phyloP scores from a whole-genome alignment of 2,797 vertebrate genomes.

The Monodelphis domestica region DNA sequence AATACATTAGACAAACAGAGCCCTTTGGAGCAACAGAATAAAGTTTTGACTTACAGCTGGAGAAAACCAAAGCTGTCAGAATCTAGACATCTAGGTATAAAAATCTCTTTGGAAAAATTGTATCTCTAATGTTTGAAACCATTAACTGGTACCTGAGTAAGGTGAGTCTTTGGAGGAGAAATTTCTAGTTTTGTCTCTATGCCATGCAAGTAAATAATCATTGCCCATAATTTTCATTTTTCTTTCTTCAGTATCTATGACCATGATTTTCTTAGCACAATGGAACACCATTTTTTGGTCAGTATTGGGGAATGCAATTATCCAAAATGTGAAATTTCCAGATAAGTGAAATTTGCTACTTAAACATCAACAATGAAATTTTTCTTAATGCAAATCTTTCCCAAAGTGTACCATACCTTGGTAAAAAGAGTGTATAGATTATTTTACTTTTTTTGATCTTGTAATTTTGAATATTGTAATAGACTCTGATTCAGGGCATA shows the following conservation, averaged over 20 bases:
- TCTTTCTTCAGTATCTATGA: slow-evolving; percentile 22
- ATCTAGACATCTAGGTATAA: background rate
- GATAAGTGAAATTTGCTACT: background rate
- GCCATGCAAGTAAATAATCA: background rate
- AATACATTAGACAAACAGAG: slow-evolving; percentile 58
- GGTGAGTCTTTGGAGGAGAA: background rate
- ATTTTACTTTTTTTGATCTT: slow-evolving; percentile 33
- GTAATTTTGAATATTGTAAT: slow-evolving; percentile 38
- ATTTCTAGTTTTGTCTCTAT: background rate
- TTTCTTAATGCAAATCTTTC: slow-evolving; percentile 37
- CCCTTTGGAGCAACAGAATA: slow-evolving; percentile 60
- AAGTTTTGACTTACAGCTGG: slow-evolving; percentile 63
- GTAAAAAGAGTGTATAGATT: slow-evolving; percentile 35
- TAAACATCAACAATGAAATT: background rate
- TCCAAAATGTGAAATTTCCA: background rate
- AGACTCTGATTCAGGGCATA: slow-evolving; percentile 42
- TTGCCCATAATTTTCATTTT: background rate
- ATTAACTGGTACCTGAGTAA: background rate
- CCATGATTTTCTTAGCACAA: background rate
- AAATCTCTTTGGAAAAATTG: slow-evolving; percentile 12
- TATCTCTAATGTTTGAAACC: background rate
- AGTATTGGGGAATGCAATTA: background rate
- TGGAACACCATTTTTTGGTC: background rate
- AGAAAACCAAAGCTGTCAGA: slow-evolving; percentile 57
- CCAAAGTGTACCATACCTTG: slow-evolving; percentile 42